Percentiles rank a stretch among this genome's conserved stretches.
phyloP scores from a whole-genome alignment of 2,888 invertebrate genomes.

The Apotomis betuletana region DNA sequence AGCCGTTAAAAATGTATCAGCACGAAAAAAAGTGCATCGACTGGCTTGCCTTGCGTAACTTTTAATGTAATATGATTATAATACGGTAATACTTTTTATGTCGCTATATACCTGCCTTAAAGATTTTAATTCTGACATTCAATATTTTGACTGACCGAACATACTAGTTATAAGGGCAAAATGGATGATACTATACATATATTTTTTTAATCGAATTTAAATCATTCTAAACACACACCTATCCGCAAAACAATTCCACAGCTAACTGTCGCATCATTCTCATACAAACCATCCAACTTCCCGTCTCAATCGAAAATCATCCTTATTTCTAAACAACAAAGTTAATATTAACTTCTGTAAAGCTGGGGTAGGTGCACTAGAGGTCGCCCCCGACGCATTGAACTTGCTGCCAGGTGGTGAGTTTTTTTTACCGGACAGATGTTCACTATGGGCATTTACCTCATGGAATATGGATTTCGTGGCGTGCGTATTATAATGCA shows the following conservation, averaged over 20 bases:
- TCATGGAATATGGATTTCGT: conserved; percentile 33
- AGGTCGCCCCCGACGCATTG: conserved; percentile 15
- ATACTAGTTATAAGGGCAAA: too few relatives aligned
- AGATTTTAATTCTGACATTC: too few relatives aligned
- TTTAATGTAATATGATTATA: background rate
- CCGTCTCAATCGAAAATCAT: background rate
- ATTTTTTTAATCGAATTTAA: background rate
- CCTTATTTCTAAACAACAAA: background rate
- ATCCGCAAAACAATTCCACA: conserved; percentile 4
- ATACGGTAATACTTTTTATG: background rate
- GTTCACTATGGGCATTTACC: conserved; percentile 43
- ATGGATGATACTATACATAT: too few relatives aligned
- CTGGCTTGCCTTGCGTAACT: conserved; percentile 13
- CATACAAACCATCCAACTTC: background rate
- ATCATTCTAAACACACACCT: background rate
- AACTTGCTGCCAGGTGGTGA: conserved; percentile 42
- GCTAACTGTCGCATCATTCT: background rate
- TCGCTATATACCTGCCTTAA: too few relatives aligned
- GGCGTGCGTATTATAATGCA: conserved; percentile 28
- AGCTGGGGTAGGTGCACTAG: conserved; percentile 5
- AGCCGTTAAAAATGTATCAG: conserved; percentile 10
- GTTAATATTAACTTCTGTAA: background rate
- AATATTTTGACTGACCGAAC: too few relatives aligned
- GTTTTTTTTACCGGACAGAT: conserved; percentile 45
- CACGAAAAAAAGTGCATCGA: conserved; percentile 12